These are phyloP conservation scores for Camponotus fellah DNA, from an alignment of 2,888 invertebrate genomes.

Conservation along the genomic window DNA sequence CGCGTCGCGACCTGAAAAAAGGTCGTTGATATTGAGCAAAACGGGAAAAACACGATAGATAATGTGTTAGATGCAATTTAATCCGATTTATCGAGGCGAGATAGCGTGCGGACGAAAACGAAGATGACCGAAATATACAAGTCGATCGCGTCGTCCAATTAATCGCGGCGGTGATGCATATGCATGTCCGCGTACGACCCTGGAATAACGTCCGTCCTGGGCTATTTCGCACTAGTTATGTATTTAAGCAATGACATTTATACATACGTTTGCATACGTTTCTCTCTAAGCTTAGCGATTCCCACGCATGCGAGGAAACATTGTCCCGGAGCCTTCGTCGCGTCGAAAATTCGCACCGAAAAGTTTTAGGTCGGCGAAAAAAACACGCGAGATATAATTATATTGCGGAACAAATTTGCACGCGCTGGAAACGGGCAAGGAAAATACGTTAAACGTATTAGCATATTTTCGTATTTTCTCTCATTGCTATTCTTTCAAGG, in stretches of 20 bases:
- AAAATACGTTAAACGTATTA: not conserved
- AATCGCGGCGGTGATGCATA: conserved; percentile 58
- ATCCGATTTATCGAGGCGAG: conserved; percentile 37
- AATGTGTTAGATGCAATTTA: conserved; percentile 42
- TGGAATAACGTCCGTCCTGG: conserved; percentile 54
- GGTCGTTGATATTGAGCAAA: not conserved
- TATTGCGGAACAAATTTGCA: not conserved
- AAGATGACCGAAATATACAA: conserved; percentile 64
- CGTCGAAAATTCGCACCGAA: not conserved
- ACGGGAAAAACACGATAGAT: not conserved
- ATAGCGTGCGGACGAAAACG: conserved; percentile 21
- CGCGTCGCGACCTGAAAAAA: not conserved
- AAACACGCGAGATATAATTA: not conserved
- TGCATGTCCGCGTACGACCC: conserved; percentile 62
- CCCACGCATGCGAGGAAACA: not conserved
- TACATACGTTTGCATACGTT: not conserved
- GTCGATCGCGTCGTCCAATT: conserved; percentile 67
- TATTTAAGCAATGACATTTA: conserved; percentile 62
- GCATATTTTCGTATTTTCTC: not conserved
- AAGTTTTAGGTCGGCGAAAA: not conserved
- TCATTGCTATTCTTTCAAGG: not conserved
- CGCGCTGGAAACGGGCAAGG: too few species aligned
- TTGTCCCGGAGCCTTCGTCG: conserved; percentile 9
- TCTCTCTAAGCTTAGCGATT: conserved; percentile 3
- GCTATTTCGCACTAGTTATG: conserved; percentile 54